A percentile compares a stretch with the other conserved stretches of the same genome.
These are phyloP conservation scores for Thalassaphorura encarpata DNA, from an alignment of 1,140 invertebrate species.

Conservation along the genomic window DNA sequence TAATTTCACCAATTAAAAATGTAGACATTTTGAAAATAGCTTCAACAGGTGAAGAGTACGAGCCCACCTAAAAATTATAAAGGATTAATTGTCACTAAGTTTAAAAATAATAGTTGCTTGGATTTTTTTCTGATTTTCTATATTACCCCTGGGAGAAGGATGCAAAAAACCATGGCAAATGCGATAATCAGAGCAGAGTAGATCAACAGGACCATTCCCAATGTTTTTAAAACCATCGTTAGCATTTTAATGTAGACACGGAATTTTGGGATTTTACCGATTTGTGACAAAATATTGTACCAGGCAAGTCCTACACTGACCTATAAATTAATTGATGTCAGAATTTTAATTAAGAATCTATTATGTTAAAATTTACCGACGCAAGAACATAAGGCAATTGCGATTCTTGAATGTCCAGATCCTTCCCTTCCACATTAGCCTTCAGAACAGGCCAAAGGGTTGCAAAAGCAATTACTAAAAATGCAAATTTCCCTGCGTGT, in stretches of 20 bases:
- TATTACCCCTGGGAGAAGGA: constrained; percentile 11
- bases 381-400: constrained; percentile 8
- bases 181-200: constrained; percentile 1
- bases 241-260: background rate
- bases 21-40: constrained; percentile 1
- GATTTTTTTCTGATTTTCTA: too few species aligned
- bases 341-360: too few species aligned
- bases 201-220: background rate
- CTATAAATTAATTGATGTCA: background rate
- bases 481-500: too few species aligned
- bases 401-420: background rate
- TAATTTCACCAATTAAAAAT: constrained; percentile 6
- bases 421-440: too few species aligned
- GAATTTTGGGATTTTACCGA: background rate
- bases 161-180: constrained; percentile 7
- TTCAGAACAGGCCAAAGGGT: too few species aligned
- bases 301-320: background rate
- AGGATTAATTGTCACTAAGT: too few species aligned
- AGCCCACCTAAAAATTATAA: background rate
- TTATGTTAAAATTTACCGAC: constrained; percentile 8
- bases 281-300: background rate
- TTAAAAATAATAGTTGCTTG: background rate
- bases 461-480: too few species aligned
- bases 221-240: background rate
- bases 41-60: constrained; percentile 2